Percentiles rank a stretch among this genome's conserved stretches.
These are phyloP conservation scores for Bombus fervidus DNA, from an alignment of 1,140 invertebrate genomes.

Conservation along the genomic window DNA sequence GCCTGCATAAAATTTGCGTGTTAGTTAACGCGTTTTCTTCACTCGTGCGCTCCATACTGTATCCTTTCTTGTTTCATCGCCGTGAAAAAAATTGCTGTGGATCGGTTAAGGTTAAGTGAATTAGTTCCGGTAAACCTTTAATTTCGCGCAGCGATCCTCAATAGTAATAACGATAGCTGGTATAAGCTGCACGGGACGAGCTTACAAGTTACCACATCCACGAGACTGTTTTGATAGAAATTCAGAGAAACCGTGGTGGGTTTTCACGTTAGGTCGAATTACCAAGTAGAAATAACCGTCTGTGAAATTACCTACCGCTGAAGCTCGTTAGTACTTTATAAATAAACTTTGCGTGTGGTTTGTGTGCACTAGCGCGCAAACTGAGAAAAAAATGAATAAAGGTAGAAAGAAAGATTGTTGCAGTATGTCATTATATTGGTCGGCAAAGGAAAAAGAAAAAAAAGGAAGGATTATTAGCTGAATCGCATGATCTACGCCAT, in stretches of 20 bases:
- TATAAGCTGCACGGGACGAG: too few species aligned
- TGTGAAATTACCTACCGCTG: slow-evolving; percentile 5
- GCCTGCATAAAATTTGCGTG: too few species aligned
- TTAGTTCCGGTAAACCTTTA: background rate
- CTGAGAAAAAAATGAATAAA: background rate
- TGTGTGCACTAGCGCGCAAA: background rate
- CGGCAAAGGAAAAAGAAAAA: background rate
- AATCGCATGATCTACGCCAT: background rate
- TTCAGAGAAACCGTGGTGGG: background rate
- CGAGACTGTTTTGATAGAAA: background rate
- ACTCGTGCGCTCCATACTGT: too few species aligned
- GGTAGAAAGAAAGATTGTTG: background rate
- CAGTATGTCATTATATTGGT: background rate
- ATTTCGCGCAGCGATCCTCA: background rate
- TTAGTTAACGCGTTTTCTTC: too few species aligned
- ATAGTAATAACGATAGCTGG: background rate
- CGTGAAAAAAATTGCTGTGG: background rate
- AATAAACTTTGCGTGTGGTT: slow-evolving; percentile 16
- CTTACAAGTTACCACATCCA: background rate
- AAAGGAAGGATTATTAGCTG: background rate
- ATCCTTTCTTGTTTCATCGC: background rate
- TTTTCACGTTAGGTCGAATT: background rate
- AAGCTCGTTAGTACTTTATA: slow-evolving; percentile 14
- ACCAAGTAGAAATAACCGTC: background rate
- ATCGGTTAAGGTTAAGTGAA: slow-evolving; percentile 5